A percentile compares a stretch with the other conserved stretches of the same genome.
These are phyloP conservation scores for Hydroisotoma schaefferi DNA, from an alignment of 2,888 invertebrate genomes.

Conservation along the genomic window DNA sequence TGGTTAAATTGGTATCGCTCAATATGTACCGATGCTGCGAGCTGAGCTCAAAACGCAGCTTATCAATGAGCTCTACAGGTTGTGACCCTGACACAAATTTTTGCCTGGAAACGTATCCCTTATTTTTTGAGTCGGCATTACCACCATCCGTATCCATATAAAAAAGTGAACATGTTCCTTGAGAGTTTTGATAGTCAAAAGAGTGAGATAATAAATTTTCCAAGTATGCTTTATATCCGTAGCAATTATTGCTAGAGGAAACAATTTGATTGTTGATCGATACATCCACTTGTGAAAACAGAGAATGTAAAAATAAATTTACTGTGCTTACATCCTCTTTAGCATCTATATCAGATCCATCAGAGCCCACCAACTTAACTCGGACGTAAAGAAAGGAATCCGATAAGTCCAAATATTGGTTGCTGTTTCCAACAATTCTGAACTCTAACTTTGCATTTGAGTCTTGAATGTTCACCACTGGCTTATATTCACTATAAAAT, in stretches of 20 bases:
- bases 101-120: constrained; percentile 20
- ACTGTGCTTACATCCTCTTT: constrained; percentile 1
- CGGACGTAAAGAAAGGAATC: constrained; percentile 23
- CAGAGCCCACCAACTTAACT: constrained; percentile 9
- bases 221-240: constrained; percentile 20
- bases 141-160: constrained; percentile 16
- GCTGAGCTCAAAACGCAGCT: constrained; percentile 26
- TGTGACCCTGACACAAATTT: constrained; percentile 13
- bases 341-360: constrained; percentile 12
- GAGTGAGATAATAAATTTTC: constrained; percentile 15
- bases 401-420: constrained; percentile 27
- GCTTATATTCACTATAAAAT: constrained; percentile 37
- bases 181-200: constrained; percentile 6
- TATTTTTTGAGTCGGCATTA: constrained; percentile 4
- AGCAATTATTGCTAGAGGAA: constrained; percentile 17
- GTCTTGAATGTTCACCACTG: constrained; percentile 31
- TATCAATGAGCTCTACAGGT: constrained; percentile 27
- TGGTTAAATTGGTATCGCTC: constrained; percentile 25
- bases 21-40: constrained; percentile 31
- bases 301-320: constrained; percentile 20
- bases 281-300: constrained; percentile 24
- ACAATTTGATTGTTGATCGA: constrained; percentile 19
- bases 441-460: constrained; percentile 34
- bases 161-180: constrained; percentile 22
- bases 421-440: constrained; percentile 18